These are phyloP conservation scores for Macroramphosus scolopax DNA, from an alignment of 2,797 vertebrate genomes.

Conservation along the genomic window DNA sequence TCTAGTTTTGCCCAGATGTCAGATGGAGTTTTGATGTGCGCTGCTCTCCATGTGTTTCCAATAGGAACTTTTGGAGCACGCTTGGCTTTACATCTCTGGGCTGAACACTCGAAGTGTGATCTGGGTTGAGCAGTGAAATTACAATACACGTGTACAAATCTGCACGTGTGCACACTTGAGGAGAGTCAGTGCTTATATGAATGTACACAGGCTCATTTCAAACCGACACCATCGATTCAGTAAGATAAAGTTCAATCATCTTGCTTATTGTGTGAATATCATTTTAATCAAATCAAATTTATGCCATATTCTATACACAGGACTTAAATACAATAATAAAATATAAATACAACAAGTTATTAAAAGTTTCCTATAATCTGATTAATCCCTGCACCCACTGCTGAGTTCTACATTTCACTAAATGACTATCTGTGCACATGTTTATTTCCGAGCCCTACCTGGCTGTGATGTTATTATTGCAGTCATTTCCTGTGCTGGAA, in stretches of 20 bases:
- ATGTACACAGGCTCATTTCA: no score
- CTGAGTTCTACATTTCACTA: conserved; percentile 29
- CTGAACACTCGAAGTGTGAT: conserved; percentile 26
- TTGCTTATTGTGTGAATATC: no score
- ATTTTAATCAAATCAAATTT: no score
- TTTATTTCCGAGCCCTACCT: conserved; percentile 51
- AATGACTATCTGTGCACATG: conserved; percentile 42
- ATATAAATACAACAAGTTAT: no score
- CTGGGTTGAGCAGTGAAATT: conserved; percentile 5
- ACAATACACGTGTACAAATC: conserved; percentile 12
- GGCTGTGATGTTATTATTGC: conserved; percentile 56
- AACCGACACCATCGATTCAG: no score
- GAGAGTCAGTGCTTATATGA: no score
- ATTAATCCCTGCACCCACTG: no score
- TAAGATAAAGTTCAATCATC: no score
- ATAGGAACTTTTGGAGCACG: no score
- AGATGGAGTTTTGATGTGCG: conserved; percentile 10
- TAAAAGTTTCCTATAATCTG: no score
- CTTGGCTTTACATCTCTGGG: conserved; percentile 21
- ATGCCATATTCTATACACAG: no score
- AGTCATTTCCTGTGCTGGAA: conserved; percentile 63
- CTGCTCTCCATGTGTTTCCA: conserved; percentile 32
- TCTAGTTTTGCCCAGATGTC: conserved; percentile 52
- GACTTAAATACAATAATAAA: no score
- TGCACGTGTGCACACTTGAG: neutral